Conservation (phyloP, 2,888 invertebrate genomes). For the Monoplex corrugatus region DNA sequence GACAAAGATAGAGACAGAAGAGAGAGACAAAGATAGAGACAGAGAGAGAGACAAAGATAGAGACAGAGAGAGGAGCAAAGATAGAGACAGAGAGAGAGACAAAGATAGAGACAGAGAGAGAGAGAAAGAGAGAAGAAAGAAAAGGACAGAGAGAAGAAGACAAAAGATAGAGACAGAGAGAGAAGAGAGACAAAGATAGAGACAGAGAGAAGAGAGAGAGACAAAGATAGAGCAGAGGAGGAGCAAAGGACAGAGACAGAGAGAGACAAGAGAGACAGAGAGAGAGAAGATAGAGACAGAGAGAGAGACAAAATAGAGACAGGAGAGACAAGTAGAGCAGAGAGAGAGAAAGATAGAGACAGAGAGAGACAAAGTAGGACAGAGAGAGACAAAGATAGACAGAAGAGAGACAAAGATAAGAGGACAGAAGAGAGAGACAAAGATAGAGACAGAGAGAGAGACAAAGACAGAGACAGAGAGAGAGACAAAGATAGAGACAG, state of each 20-base stretch:
- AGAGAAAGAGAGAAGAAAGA: not conserved
- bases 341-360: constrained; percentile 18
- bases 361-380: not conserved
- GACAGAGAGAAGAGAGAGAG: constrained; percentile 3
- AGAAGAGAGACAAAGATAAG: not conserved
- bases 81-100: not conserved
- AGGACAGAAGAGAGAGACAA: constrained; percentile 4
- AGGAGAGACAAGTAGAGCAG: not conserved
- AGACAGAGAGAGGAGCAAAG: too few species aligned
- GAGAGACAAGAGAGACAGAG: not conserved
- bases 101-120: not conserved
- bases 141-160: not conserved
- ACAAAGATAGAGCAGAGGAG: not conserved
- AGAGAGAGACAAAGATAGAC: constrained; percentile 3
- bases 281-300: not conserved
- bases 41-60: not conserved
- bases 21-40: not conserved
- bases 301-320: not conserved
- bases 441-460: not conserved
- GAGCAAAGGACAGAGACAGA: constrained; percentile 8
- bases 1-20: not conserved
- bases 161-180: not conserved
- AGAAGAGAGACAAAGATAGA: not conserved
- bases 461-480: not conserved
- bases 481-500: not conserved